phyloP scores from a whole-genome alignment of 2,888 invertebrate genomes.

The Cephus rjabovi region DNA sequence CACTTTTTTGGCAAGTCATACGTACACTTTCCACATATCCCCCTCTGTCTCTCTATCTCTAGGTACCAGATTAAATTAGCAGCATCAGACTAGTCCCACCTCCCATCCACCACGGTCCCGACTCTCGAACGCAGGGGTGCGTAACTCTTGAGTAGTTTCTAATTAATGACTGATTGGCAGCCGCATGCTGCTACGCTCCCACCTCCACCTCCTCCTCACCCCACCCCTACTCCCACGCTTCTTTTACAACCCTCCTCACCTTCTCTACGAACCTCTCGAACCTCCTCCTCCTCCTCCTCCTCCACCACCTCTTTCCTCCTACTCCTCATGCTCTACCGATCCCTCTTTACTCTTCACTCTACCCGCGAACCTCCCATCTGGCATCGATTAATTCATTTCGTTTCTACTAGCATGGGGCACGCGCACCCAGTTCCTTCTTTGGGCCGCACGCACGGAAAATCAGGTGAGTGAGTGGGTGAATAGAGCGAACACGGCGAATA shows the following conservation, averaged over 20 bases:
- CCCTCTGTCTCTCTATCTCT: constrained; percentile 9
- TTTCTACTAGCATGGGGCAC: constrained; percentile 7
- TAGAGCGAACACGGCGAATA: background rate
- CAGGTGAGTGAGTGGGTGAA: constrained; percentile 3
- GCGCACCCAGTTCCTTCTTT: constrained; percentile 7
- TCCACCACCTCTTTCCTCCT: background rate
- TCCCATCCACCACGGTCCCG: no score
- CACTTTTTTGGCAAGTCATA: no score
- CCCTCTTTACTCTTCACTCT: background rate
- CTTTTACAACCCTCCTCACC: constrained; percentile 40
- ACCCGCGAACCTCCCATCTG: constrained; percentile 5
- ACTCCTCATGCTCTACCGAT: background rate
- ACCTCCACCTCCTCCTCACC: background rate
- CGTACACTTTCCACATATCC: background rate
- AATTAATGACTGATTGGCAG: constrained; percentile 56
- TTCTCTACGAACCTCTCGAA: constrained; percentile 25
- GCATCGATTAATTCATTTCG: constrained; percentile 11
- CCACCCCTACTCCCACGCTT: constrained; percentile 27
- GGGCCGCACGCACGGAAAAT: constrained; percentile 9
- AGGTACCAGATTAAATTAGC: background rate
- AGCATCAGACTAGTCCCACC: no score
- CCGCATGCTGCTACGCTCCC: constrained; percentile 32
- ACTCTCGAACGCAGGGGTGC: constrained; percentile 27
- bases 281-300: no score
- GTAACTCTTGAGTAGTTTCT: constrained; percentile 50